Percentiles rank a stretch among this genome's conserved stretches.
These are phyloP conservation scores for Meloidogyne chitwoodi DNA, from an alignment of 1,140 invertebrate species.

Conservation along the genomic window DNA sequence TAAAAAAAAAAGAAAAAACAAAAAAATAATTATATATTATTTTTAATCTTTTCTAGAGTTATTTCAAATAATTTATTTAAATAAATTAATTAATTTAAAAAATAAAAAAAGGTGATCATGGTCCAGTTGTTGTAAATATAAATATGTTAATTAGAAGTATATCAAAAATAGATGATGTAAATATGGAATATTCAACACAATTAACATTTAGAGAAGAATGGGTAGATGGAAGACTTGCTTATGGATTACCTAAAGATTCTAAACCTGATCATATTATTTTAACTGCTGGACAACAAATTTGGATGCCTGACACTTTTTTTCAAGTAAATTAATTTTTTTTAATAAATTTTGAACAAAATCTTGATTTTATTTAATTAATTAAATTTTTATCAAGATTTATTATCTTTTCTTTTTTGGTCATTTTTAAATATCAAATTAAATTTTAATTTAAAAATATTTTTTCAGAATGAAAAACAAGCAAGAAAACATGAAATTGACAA, in stretches of 20 bases:
- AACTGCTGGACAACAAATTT: constrained; percentile 58
- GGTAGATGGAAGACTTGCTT: constrained; percentile 83
- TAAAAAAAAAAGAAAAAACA: constrained; percentile 14
- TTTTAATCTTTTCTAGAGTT: no score
- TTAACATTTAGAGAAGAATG: constrained; percentile 91
- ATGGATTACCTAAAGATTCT: constrained; percentile 63
- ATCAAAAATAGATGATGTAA: constrained; percentile 96
- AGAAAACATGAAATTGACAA: constrained; percentile 84
- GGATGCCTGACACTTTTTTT: constrained; percentile 60
- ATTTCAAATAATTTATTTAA: no score
- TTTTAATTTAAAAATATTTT: constrained; percentile 77
- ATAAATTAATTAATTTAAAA: no score
- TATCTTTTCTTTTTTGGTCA: no score
- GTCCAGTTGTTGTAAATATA: constrained; percentile 67
- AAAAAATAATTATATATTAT: neutral
- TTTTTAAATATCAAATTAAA: neutral
- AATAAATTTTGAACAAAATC: no score
- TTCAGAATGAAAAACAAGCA: constrained; percentile 95
- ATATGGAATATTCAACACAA: constrained; percentile 74
- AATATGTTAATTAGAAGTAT: constrained; percentile 91
- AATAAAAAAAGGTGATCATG: constrained; percentile 60
- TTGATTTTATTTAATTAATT: no score
- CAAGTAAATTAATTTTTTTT: constrained; percentile 27
- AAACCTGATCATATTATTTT: constrained; percentile 58
- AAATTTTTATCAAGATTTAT: no score